Percentiles rank a stretch among this genome's conserved stretches.
Evolutionary conservation across 2,797 vertebrate genomes (phyloP).

Genomic region (Gephyroberyx darwinii): DNA sequence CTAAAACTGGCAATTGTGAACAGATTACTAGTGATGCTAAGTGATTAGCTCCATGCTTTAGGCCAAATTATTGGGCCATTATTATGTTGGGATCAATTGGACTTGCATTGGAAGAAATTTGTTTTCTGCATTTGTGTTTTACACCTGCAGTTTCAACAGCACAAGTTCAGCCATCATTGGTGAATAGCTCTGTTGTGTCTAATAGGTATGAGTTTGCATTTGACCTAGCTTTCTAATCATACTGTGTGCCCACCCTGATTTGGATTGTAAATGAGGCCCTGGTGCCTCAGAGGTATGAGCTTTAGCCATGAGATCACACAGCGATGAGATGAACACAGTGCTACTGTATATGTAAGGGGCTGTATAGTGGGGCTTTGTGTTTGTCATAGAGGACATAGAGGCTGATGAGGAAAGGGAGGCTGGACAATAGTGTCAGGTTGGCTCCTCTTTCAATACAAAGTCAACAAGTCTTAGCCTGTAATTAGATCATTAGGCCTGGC

Average conservation of each 20-base stretch:
- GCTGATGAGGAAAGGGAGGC: slow-evolving; percentile 38
- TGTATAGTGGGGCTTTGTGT: slow-evolving; percentile 50
- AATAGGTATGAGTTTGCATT: slow-evolving; percentile 69
- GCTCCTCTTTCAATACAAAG: slow-evolving; percentile 69
- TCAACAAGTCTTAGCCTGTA: slow-evolving; percentile 82
- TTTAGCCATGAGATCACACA: slow-evolving; percentile 9
- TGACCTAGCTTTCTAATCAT: slow-evolving; percentile 58
- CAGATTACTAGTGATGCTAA: slow-evolving; percentile 34
- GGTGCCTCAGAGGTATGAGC: slow-evolving; percentile 34
- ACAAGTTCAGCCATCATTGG: slow-evolving; percentile 14
- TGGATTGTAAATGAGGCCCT: slow-evolving; percentile 83
- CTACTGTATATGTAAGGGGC: slow-evolving; percentile 20
- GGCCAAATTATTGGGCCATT: slow-evolving; percentile 24
- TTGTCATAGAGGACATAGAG: slow-evolving; percentile 37
- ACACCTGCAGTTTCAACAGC: slow-evolving; percentile 29
- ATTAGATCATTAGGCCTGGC: slow-evolving; percentile 81
- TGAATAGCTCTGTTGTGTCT: slow-evolving; percentile 65
- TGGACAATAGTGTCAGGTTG: slow-evolving; percentile 68
- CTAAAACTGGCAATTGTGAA: slow-evolving; percentile 20
- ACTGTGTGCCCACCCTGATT: slow-evolving; percentile 72
- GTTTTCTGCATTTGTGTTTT: slow-evolving; percentile 10
- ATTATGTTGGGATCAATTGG: slow-evolving; percentile 24
- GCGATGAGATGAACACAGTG: slow-evolving; percentile 25
- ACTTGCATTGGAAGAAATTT: background rate
- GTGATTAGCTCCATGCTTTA: slow-evolving; percentile 15